Evolutionary conservation across 2,797 vertebrate genomes (phyloP).

Genomic region (Pseudomugil tenellus): DNA sequence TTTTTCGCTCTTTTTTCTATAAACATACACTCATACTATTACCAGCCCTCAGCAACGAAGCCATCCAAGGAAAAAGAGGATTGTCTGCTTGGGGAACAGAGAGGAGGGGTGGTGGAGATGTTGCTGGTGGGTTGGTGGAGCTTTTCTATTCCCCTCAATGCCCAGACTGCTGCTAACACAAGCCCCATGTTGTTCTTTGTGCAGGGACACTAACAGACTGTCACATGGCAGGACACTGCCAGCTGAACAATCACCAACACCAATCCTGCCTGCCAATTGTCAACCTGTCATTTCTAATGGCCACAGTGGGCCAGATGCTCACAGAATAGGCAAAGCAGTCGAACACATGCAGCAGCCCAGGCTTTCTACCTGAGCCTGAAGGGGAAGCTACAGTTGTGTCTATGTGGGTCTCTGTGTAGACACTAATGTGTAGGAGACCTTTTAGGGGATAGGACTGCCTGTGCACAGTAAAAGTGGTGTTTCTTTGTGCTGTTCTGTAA

Average conservation of each 20-base stretch:
- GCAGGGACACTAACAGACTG: conserved; percentile 73
- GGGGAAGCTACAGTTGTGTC: conserved; percentile 44
- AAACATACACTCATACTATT: conserved; percentile 78
- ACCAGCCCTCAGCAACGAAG: conserved; percentile 67
- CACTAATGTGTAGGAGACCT: conserved; percentile 37
- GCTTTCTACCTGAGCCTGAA: conserved; percentile 69
- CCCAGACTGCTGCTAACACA: conserved; percentile 56
- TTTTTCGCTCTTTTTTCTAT: conserved; percentile 65
- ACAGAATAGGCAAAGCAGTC: conserved; percentile 64
- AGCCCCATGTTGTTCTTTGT: conserved; percentile 64
- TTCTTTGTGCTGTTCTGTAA: conserved; percentile 39
- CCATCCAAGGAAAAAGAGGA: conserved; percentile 64
- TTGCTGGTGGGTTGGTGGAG: conserved; percentile 51
- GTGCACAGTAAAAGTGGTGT: conserved; percentile 30
- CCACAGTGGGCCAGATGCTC: conserved; percentile 77
- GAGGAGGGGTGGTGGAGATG: conserved; percentile 28
- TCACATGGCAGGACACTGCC: conserved; percentile 74
- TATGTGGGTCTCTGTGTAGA: conserved; percentile 25
- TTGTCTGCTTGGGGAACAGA: conserved; percentile 63
- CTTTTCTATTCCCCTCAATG: conserved; percentile 61
- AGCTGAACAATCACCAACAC: conserved; percentile 83
- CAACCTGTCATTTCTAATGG: conserved; percentile 80
- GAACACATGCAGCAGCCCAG: conserved; percentile 49
- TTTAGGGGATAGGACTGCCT: conserved; percentile 38
- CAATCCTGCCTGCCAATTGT: conserved; percentile 77